Percentiles rank a stretch among this genome's conserved stretches.
Conservation (phyloP, 2,113 vertebrate genomes). For the Panurus biarmicus region DNA sequence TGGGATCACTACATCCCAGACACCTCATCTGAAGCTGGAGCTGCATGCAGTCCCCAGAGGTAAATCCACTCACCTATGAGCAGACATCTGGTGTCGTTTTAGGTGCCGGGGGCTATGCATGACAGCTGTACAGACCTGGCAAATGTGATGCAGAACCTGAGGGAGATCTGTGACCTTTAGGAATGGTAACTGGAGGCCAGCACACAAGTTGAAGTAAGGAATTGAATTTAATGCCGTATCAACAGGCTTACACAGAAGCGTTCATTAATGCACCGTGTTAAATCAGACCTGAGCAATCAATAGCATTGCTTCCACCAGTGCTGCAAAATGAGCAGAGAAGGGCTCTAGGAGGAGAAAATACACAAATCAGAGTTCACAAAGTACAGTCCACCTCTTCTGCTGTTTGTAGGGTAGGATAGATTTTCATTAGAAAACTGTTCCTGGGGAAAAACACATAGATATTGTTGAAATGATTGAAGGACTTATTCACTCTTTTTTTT, state of each 20-base stretch:
- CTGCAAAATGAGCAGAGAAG: not conserved
- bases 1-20: not conserved
- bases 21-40: not conserved
- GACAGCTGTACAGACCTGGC: not conserved
- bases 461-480: not conserved
- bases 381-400: not conserved
- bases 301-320: not conserved
- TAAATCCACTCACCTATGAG: not conserved
- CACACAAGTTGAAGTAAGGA: not conserved
- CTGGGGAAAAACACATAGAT: not conserved
- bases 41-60: not conserved
- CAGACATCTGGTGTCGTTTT: not conserved
- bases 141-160: not conserved
- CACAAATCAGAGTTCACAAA: not conserved
- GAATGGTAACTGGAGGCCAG: not conserved
- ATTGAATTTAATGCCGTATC: not conserved
- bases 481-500: not conserved
- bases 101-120: not conserved
- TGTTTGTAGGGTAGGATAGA: not conserved
- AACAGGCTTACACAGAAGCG: not conserved
- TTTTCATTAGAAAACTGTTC: not conserved
- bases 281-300: not conserved
- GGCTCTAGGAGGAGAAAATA: not conserved
- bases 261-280: not conserved
- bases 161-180: slow-evolving; percentile 15